Conservation (phyloP, 2,888 invertebrate species). For the Acleris laterana region DNA sequence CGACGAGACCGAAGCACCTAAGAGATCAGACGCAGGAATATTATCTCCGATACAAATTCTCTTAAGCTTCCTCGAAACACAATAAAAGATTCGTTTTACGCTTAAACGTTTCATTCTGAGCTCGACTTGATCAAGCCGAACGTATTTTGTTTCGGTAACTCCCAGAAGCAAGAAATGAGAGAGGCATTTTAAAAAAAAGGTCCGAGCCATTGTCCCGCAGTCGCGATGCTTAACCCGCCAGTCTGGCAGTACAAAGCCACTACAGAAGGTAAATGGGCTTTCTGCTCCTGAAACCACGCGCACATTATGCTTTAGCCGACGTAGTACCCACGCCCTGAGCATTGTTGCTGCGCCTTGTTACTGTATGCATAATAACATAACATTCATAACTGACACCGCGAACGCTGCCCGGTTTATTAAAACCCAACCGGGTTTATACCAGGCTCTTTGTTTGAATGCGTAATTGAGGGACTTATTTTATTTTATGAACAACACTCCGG, state of each 20-base stretch:
- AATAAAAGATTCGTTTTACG: conserved; percentile 37
- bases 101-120: conserved; percentile 36
- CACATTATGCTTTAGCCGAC: conserved; percentile 65
- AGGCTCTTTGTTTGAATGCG: conserved; percentile 59
- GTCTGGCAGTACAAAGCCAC: conserved; percentile 72
- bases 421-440: conserved; percentile 55
- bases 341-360: conserved; percentile 63
- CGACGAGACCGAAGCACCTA: conserved; percentile 27
- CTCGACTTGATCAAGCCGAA: conserved; percentile 38
- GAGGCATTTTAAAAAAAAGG: conserved; percentile 67
- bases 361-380: conserved; percentile 68
- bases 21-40: conserved; percentile 27
- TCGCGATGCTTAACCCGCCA: conserved; percentile 71
- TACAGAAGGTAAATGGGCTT: conserved; percentile 76
- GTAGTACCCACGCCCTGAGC: conserved; percentile 49
- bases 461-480: conserved; percentile 64
- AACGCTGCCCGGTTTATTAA: conserved; percentile 63
- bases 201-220: conserved; percentile 66
- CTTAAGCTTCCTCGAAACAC: conserved; percentile 33
- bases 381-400: conserved; percentile 67
- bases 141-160: conserved; percentile 61
- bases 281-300: conserved; percentile 64
- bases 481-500: conserved; percentile 38
- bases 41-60: conserved; percentile 29
- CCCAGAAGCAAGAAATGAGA: conserved; percentile 57